Conservation (phyloP, 2,113 vertebrate species). For the Antechinus flavipes region DNA sequence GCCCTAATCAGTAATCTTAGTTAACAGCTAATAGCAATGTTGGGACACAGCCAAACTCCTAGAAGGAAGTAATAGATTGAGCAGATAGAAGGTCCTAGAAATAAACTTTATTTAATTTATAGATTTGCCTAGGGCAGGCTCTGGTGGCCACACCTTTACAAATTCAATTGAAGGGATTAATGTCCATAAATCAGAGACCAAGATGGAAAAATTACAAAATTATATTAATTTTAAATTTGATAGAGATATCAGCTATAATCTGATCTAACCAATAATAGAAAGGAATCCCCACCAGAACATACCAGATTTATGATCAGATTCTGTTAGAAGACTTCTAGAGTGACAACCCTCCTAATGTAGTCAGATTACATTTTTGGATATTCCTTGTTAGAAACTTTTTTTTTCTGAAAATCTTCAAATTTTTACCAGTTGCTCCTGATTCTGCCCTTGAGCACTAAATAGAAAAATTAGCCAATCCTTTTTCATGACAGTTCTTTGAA, state of each 20-base stretch:
- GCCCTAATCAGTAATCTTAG: constrained; percentile 24
- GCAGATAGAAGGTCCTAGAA: constrained; percentile 5
- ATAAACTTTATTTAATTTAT: background rate
- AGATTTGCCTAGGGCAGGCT: background rate
- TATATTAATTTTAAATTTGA: background rate
- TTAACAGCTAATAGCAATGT: background rate
- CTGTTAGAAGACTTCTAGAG: background rate
- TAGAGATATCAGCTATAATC: background rate
- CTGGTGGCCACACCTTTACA: background rate
- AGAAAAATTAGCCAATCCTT: background rate
- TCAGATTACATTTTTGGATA: background rate
- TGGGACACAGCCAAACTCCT: background rate
- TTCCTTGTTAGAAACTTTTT: background rate
- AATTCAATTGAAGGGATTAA: background rate
- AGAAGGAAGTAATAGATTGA: constrained; percentile 34
- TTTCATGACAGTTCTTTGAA: background rate
- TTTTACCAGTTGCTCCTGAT: background rate
- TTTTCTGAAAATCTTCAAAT: background rate
- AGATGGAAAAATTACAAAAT: background rate
- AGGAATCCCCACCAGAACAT: background rate
- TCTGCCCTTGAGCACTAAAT: background rate
- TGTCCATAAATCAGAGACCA: background rate
- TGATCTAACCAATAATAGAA: background rate
- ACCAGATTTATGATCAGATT: background rate
- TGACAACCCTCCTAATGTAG: background rate